Evolutionary conservation across 2,888 invertebrate genomes (phyloP).

Genomic region (Auanema sp.): DNA sequence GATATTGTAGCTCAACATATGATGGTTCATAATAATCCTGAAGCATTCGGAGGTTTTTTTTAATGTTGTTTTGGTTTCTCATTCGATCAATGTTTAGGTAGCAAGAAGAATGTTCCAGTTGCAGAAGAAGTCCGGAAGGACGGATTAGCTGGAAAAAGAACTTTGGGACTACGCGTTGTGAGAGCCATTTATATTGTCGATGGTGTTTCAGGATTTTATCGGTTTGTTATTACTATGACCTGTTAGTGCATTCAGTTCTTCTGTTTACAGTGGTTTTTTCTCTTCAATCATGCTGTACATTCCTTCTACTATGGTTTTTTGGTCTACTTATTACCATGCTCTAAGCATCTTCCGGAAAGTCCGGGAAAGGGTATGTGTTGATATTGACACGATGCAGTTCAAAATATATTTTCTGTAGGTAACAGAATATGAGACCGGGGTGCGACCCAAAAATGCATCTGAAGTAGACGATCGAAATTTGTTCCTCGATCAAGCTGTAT

Average conservation of each 20-base stretch:
- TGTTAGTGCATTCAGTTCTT: slow-evolving; percentile 2
- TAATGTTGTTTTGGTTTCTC: not conserved
- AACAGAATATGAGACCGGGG: slow-evolving; percentile 34
- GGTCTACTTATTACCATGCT: slow-evolving; percentile 58
- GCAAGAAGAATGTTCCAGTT: slow-evolving; percentile 49
- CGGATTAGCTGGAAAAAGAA: slow-evolving; percentile 44
- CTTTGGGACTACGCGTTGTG: slow-evolving; percentile 58
- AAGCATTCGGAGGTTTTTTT: slow-evolving; percentile 37
- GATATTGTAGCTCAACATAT: slow-evolving; percentile 61
- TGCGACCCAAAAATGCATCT: slow-evolving; percentile 26
- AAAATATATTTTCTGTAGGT: slow-evolving; percentile 20
- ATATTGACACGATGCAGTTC: too few relatives aligned
- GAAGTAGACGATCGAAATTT: slow-evolving; percentile 46
- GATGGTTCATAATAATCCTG: slow-evolving; percentile 55
- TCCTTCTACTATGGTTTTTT: slow-evolving; percentile 62
- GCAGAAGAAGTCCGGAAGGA: slow-evolving; percentile 48
- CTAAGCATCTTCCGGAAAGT: slow-evolving; percentile 37
- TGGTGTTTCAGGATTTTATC: slow-evolving; percentile 57
- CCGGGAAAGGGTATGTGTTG: slow-evolving; percentile 27
- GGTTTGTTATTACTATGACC: slow-evolving; percentile 26
- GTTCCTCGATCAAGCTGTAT: slow-evolving; percentile 51
- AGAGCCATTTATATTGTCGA: slow-evolving; percentile 59
- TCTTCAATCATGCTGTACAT: slow-evolving; percentile 59
- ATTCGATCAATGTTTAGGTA: slow-evolving; percentile 14
- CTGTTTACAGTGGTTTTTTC: slow-evolving; percentile 50